Conservation (phyloP, 1,140 invertebrate species). For the Papilio helenus region DNA sequence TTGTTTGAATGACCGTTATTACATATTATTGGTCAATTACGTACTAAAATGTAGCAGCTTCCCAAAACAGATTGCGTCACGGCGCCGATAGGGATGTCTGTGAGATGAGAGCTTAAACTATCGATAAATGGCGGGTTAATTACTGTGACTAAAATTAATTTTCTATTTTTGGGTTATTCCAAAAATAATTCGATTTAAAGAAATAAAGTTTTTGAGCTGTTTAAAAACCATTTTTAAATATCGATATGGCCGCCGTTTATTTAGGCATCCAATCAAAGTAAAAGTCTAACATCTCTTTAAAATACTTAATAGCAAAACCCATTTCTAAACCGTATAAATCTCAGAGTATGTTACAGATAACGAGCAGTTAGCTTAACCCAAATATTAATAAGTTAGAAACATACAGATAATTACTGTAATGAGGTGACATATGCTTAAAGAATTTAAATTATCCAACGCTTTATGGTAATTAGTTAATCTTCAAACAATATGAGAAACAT, state of each 20-base stretch:
- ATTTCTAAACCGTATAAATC: constrained; percentile 1
- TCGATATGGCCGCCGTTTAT: not conserved
- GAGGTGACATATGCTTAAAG: not conserved
- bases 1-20: constrained; percentile 54
- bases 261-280: not conserved
- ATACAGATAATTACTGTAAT: constrained; percentile 11
- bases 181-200: no score
- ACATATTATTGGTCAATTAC: constrained; percentile 57
- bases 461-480: not conserved
- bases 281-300: not conserved
- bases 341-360: constrained; percentile 14
- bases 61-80: constrained; percentile 30
- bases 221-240: no score
- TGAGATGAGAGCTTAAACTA: constrained; percentile 24
- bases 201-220: no score
- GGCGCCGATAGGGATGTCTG: constrained; percentile 32
- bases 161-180: no score
- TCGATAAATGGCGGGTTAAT: no score
- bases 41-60: constrained; percentile 37
- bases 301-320: not conserved
- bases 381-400: constrained; percentile 8
- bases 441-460: not conserved
- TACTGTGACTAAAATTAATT: no score
- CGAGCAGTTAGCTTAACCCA: not conserved
- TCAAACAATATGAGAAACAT: not conserved